A percentile compares a stretch with the other conserved stretches of the same genome.
These are phyloP conservation scores for Gila orcuttii DNA, from an alignment of 2,113 vertebrate genomes.

Conservation along the genomic window DNA sequence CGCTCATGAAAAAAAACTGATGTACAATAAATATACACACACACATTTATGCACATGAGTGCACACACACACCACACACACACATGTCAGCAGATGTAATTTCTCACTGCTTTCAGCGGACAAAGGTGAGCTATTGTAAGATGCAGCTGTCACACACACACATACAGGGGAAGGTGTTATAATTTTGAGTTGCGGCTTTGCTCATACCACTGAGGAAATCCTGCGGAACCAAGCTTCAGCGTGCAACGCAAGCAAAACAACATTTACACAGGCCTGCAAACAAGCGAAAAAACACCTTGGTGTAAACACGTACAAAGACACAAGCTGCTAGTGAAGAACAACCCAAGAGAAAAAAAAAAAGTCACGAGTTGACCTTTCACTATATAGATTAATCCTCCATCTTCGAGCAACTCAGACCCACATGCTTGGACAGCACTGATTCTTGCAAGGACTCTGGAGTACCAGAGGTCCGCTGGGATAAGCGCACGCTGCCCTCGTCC, in stretches of 20 bases:
- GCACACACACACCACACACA: not conserved
- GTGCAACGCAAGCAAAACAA: slow-evolving; percentile 38
- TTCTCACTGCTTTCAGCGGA: slow-evolving; percentile 5
- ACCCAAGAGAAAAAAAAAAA: not conserved
- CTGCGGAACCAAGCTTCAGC: slow-evolving; percentile 27
- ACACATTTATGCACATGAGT: not conserved
- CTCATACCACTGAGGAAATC: slow-evolving; percentile 45
- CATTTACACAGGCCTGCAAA: slow-evolving; percentile 27
- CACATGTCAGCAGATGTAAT: not conserved
- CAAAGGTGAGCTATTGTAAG: slow-evolving; percentile 23
- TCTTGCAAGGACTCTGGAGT: slow-evolving; percentile 50
- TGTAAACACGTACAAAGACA: slow-evolving; percentile 10
- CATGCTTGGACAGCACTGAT: slow-evolving; percentile 18
- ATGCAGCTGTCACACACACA: slow-evolving; percentile 23
- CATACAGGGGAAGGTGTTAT: slow-evolving; percentile 10
- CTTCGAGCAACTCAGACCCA: slow-evolving; percentile 23
- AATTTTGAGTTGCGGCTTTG: slow-evolving; percentile 45
- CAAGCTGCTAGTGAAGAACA: not conserved
- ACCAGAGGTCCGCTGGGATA: slow-evolving; percentile 52
- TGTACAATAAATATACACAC: not conserved
- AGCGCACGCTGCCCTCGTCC: slow-evolving; percentile 53
- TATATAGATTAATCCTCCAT: not conserved
- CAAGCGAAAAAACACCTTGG: slow-evolving; percentile 18
- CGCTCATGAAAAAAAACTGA: not conserved
- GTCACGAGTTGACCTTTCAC: slow-evolving; percentile 12